These are phyloP conservation scores for Oxyscelio sp. DNA, from an alignment of 2,888 invertebrate genomes.

Conservation along the genomic window DNA sequence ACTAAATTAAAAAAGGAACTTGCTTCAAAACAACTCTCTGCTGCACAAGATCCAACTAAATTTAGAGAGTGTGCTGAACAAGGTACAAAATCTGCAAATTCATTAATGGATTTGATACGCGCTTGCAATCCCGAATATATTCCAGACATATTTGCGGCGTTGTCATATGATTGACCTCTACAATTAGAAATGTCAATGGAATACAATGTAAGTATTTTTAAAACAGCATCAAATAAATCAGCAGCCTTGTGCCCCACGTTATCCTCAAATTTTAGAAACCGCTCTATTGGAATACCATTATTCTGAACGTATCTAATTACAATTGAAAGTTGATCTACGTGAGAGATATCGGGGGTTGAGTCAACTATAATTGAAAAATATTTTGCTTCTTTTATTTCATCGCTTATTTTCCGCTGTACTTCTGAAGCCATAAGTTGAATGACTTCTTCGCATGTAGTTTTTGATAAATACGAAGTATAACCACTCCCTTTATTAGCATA, in stretches of 20 bases:
- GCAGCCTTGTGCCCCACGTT: conserved; percentile 36
- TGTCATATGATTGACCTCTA: conserved; percentile 47
- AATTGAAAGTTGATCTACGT: conserved; percentile 72
- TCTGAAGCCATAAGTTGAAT: too few relatives aligned
- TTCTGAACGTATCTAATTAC: conserved; percentile 42
- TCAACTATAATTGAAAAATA: conserved; percentile 78
- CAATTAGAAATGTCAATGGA: conserved; percentile 24
- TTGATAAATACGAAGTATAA: conserved; percentile 38
- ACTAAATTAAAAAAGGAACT: conserved; percentile 74
- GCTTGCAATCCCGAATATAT: conserved; percentile 73
- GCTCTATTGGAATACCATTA: conserved; percentile 25
- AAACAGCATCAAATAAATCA: conserved; percentile 17
- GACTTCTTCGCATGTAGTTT: conserved; percentile 81
- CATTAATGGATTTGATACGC: conserved; percentile 76
- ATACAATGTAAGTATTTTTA: conserved; percentile 12
- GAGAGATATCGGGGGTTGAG: too few relatives aligned
- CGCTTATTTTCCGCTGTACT: conserved; percentile 49
- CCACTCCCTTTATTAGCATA: conserved; percentile 45
- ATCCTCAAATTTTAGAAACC: conserved; percentile 34
- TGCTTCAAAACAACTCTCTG: conserved; percentile 77
- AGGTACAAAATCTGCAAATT: conserved; percentile 75
- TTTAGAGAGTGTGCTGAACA: conserved; percentile 77
- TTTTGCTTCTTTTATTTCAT: conserved; percentile 69
- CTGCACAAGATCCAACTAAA: conserved; percentile 76
- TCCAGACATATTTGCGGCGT: conserved; percentile 56